Evolutionary conservation across 35 echinoderm and acorn worm genomes (phyloP), one percentile per base, ranked within the genome.

Genomic region (Apostichopus parvimensis): DNA sequence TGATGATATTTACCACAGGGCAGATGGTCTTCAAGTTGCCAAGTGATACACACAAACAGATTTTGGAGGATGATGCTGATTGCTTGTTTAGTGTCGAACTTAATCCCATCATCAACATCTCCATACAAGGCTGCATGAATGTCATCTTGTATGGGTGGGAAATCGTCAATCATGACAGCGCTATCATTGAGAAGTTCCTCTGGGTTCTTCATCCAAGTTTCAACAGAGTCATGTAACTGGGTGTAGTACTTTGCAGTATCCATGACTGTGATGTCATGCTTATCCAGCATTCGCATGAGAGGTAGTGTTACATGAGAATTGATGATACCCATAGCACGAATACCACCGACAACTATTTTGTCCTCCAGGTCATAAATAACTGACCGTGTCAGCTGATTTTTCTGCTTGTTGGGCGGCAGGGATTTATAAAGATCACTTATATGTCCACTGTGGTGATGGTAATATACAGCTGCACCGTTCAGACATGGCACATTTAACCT

Each of bases 401-500:
- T 57, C 83, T 92, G 53, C 26, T 71, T 65, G 59, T 26, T 45
- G 4, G 11, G 83, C 76, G 28, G 72, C 8, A 92, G 77, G 9
- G 55, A 23, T 53, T 6, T 15, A 65, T 13, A 82, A 82, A 17
- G 15, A 14, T 28, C 14, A 5, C 8, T 8, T 9, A 92, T 64
- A n/a, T 62, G n/a, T 55, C 5, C 6, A 13, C 6, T 92, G 78
- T 45, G 54, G 81, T 24, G 15, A 92, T 82, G 91, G 20, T 83
- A n/a, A 61, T 62, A 71, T 9, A 64, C 59, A 11, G 60, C 72
- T 91, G 84, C 26, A 28, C 26, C 14, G 82, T 66, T 95, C 53
- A 57, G 55, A 52, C 93, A 95, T 55, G 94, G 94, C n/a, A 93
- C 65, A 91, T 93, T 93, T 59, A 96, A 96, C 53, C 95, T 21